These are phyloP conservation scores for Tachycineta bicolor DNA, from an alignment of 2,113 vertebrate species.

Conservation along the genomic window DNA sequence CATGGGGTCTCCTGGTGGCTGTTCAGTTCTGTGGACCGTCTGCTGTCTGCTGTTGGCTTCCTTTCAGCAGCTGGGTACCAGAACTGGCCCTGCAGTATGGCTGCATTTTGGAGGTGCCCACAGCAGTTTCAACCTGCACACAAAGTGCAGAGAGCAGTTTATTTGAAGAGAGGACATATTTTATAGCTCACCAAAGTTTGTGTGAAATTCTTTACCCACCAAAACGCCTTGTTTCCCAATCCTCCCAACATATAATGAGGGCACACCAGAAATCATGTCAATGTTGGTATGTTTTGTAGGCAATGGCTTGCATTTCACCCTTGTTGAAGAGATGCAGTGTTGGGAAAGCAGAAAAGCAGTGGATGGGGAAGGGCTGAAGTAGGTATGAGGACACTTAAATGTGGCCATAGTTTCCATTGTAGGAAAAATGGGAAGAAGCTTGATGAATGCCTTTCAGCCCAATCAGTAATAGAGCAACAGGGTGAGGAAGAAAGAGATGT, in stretches of 20 bases:
- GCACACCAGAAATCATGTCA: neutral
- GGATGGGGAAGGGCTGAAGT: neutral
- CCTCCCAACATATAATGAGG: neutral
- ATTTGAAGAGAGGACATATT: neutral
- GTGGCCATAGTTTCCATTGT: neutral
- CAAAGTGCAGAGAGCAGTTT: neutral
- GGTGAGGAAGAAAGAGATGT: neutral
- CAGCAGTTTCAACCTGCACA: neutral
- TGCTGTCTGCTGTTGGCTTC: neutral
- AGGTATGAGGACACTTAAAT: neutral
- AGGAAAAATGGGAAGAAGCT: neutral
- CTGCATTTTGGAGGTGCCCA: neutral
- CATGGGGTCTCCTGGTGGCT: neutral
- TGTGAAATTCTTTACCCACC: neutral
- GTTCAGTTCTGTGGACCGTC: neutral
- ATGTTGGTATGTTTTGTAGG: neutral
- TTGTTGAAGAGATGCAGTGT: neutral
- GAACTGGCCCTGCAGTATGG: neutral
- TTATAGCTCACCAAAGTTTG: neutral
- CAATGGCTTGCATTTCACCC: neutral
- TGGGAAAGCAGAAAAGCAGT: neutral
- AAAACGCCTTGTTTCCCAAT: neutral
- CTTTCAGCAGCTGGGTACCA: neutral
- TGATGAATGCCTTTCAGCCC: neutral
- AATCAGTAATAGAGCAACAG: neutral